Conservation (phyloP, 2,888 invertebrate genomes). For the Chromoteleia sp. region DNA sequence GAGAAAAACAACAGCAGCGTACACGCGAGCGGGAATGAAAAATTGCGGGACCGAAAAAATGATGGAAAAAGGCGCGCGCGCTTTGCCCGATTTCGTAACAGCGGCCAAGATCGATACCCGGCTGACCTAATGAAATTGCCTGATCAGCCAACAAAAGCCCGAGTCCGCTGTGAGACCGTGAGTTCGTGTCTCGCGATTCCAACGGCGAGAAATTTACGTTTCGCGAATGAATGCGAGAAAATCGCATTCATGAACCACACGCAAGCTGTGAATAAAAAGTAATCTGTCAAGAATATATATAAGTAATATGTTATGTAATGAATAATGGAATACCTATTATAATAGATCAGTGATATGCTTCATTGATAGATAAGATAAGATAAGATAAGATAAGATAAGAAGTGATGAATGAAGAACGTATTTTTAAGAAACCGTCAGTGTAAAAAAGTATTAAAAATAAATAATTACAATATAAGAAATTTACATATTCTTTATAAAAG, state of each 20-base stretch:
- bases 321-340: too few relatives aligned
- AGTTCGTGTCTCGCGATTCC: constrained; percentile 8
- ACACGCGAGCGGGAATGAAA: constrained; percentile 30
- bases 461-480: too few relatives aligned
- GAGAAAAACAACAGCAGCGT: constrained; percentile 21
- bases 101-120: constrained; percentile 31
- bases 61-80: constrained; percentile 58
- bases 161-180: constrained; percentile 72
- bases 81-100: constrained; percentile 49
- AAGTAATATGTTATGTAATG: too few relatives aligned
- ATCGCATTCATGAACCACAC: constrained; percentile 4
- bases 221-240: constrained; percentile 61
- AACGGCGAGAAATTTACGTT: constrained; percentile 69
- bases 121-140: constrained; percentile 66
- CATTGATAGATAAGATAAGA: too few relatives aligned
- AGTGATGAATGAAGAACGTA: too few relatives aligned
- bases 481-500: too few relatives aligned
- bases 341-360: too few relatives aligned
- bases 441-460: too few relatives aligned
- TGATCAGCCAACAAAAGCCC: constrained; percentile 72
- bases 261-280: too few relatives aligned
- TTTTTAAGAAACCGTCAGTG: too few relatives aligned
- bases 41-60: constrained; percentile 42
- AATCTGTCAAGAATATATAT: too few relatives aligned
- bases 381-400: too few relatives aligned